Evolutionary conservation across 92 coral and sea anemone species (phyloP).

Genomic region (Virgularia gustaviana): DNA sequence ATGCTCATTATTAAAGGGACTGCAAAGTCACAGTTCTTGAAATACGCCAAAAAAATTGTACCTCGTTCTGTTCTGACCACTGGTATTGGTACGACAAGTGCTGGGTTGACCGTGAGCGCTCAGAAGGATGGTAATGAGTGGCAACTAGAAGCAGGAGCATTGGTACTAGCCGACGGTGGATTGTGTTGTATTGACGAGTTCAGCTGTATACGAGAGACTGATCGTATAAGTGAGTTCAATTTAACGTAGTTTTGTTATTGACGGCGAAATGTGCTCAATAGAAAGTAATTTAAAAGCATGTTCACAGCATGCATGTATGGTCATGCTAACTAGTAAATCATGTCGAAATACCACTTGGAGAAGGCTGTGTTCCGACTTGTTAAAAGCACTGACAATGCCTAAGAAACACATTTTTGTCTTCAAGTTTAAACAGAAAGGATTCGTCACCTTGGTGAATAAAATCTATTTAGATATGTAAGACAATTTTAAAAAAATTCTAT

Average conservation of each 20-base stretch:
- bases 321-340: not conserved
- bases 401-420: too few relatives aligned
- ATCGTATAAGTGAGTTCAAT: constrained; percentile 83
- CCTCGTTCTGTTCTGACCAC: constrained; percentile 96
- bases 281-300: constrained; percentile 15
- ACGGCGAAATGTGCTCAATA: constrained; percentile 19
- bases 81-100: constrained; percentile 98
- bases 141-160: constrained; percentile 98
- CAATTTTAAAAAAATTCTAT: too few relatives aligned
- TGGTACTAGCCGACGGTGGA: constrained; percentile 98
- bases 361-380: too few relatives aligned
- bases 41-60: constrained; percentile 85
- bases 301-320: constrained; percentile 3
- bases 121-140: constrained; percentile 93
- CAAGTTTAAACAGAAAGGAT: too few relatives aligned
- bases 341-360: too few relatives aligned
- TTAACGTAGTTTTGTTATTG: too few relatives aligned
- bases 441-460: too few relatives aligned
- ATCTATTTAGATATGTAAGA: too few relatives aligned
- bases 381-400: too few relatives aligned
- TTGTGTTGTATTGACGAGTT: constrained; percentile 98
- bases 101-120: constrained; percentile 96
- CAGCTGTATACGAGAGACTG: constrained; percentile 86
- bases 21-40: constrained; percentile 91
- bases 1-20: constrained; percentile 61